phyloP scores from a whole-genome alignment of 2,888 invertebrate genomes.

The Ophion ellenae region DNA sequence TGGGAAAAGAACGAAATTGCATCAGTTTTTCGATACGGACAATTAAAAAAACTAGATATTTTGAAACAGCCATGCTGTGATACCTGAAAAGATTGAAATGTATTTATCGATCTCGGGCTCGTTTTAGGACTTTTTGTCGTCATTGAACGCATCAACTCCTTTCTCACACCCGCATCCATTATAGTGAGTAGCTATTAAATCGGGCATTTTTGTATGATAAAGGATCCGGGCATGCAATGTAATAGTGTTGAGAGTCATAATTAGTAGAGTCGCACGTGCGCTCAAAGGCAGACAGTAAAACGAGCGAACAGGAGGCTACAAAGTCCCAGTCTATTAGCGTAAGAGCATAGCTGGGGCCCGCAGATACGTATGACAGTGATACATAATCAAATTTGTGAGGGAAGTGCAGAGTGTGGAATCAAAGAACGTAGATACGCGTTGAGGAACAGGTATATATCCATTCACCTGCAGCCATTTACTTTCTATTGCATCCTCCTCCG shows the following conservation, averaged over 20 bases:
- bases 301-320: not conserved
- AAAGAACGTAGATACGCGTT: conserved; percentile 8
- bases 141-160: not conserved
- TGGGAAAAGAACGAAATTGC: too few species aligned
- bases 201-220: not conserved
- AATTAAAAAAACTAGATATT: too few species aligned
- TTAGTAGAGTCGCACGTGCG: conserved; percentile 15
- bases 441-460: conserved; percentile 8
- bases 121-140: not conserved
- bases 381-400: conserved; percentile 36
- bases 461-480: conserved; percentile 16
- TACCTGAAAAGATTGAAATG: not conserved
- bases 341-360: conserved; percentile 3
- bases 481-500: not conserved
- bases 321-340: conserved; percentile 15
- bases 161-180: not conserved
- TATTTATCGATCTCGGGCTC: not conserved
- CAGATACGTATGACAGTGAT: not conserved
- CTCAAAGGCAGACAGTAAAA: not conserved
- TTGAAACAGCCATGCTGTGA: not conserved
- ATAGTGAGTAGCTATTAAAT: not conserved
- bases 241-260: conserved; percentile 1
- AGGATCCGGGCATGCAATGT: not conserved
- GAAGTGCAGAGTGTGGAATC: conserved; percentile 14
- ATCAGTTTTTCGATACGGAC: too few species aligned